phyloP scores from a whole-genome alignment of 1,140 invertebrate genomes.

The Arctopsyche grandis region DNA sequence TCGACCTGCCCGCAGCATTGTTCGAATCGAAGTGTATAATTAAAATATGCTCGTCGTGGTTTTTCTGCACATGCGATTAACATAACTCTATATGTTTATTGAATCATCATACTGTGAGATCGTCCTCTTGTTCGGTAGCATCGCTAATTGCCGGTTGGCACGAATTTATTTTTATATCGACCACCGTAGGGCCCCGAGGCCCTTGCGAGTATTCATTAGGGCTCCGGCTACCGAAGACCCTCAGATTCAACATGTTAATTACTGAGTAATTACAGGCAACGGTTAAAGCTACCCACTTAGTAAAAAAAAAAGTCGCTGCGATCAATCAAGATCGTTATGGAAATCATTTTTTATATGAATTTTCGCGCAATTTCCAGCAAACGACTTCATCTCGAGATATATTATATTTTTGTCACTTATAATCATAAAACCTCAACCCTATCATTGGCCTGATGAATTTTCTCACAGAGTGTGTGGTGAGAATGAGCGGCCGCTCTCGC shows the following conservation, averaged over 20 bases:
- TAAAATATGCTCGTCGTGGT: background rate
- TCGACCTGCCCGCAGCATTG: background rate
- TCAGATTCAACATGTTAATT: slow-evolving; percentile 40
- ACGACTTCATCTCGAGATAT: background rate
- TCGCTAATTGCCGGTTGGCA: slow-evolving; percentile 39
- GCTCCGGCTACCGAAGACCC: slow-evolving; percentile 29
- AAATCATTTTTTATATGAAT: background rate
- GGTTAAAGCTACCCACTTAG: slow-evolving; percentile 30
- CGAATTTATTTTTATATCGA: slow-evolving; percentile 30
- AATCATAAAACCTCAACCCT: background rate
- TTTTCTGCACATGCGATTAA: background rate
- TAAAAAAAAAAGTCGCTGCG: slow-evolving; percentile 1
- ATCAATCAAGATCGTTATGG: background rate
- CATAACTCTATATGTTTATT: slow-evolving; percentile 33
- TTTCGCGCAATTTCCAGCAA: background rate
- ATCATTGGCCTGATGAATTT: background rate
- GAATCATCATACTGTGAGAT: slow-evolving; percentile 34
- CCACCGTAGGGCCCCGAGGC: slow-evolving; percentile 10
- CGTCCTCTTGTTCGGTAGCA: slow-evolving; percentile 8
- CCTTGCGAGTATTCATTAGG: slow-evolving; percentile 34
- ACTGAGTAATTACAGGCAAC: slow-evolving; percentile 27
- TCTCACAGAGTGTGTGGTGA: background rate
- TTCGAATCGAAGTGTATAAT: background rate
- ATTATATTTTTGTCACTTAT: background rate
- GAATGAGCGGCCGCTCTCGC: background rate